Percentiles rank a stretch among this genome's conserved stretches.
Conservation (phyloP, 1,140 invertebrate genomes). For the Bombus sibiricus region DNA sequence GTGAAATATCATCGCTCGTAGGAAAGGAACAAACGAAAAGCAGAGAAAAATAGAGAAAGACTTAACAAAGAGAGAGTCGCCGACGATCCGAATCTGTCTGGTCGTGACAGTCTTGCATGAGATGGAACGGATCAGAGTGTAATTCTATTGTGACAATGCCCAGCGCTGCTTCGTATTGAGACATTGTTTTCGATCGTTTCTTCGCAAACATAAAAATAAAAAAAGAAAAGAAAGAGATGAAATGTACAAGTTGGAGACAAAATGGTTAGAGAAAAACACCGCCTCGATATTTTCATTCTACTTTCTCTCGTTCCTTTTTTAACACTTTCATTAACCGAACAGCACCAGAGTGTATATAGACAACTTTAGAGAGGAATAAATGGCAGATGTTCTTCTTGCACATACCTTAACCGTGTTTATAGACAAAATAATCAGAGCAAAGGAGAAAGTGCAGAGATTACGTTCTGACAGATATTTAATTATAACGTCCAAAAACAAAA, state of each 20-base stretch:
- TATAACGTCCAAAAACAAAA: background rate
- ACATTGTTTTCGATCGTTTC: conserved; percentile 6
- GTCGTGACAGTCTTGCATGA: conserved; percentile 37
- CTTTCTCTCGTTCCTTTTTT: conserved; percentile 16
- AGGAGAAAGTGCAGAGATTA: conserved; percentile 24
- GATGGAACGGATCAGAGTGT: conserved; percentile 25
- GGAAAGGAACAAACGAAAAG: background rate
- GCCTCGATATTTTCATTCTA: background rate
- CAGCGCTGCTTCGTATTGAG: background rate
- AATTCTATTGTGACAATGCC: conserved; percentile 35
- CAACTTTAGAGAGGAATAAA: background rate
- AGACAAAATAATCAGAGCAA: conserved; percentile 37
- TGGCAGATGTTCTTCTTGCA: conserved; percentile 1
- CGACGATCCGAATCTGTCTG: conserved; percentile 52
- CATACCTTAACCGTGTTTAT: background rate
- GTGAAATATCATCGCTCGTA: conserved; percentile 43
- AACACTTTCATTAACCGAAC: background rate
- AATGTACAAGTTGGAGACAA: background rate
- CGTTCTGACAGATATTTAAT: background rate
- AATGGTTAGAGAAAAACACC: background rate
- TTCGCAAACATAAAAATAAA: background rate
- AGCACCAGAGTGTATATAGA: background rate
- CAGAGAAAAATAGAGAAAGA: conserved; percentile 7
- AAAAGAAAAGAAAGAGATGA: background rate
- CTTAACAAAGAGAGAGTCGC: conserved; percentile 46